Evolutionary conservation across 2,113 vertebrate species (phyloP), one percentile per base, ranked within the genome.

Genomic region (Fregetta grallaria): DNA sequence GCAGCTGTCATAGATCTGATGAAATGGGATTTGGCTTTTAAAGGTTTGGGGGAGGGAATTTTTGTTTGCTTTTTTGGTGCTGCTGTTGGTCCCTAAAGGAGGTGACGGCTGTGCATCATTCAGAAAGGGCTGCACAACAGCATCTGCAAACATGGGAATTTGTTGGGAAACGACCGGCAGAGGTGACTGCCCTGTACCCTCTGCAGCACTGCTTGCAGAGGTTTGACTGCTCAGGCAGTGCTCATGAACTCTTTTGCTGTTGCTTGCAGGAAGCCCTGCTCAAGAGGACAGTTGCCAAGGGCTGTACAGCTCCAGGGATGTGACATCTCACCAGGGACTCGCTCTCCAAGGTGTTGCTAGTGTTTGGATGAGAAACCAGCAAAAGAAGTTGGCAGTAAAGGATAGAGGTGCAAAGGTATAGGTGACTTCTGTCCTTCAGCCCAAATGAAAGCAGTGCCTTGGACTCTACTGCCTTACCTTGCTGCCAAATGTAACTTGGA

Each of bases 341-440:
- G 0, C 9, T 70, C 42, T 82, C 63, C n/a, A 47, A 77, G 49
- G 19, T 0, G 0, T 26, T 86, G 3, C 7, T 61, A 26, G 44
- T 29, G 15, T 67, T 59, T 78, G 32, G 56, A 63, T 36, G 44
- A 72, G 55, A 80, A 93, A 52, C 19, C 55, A 10, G 47, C 12
- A 7, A 49, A 68, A 65, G 49, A 75, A 79, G 15, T 2, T 79
- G 62, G 19, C 42, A 58, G 42, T 34, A 53, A 79, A 71, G 23
- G 47, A 15, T 4, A 14, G 23, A 15, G 49, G 21, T 66, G 29
- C 30, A 50, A 73, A 34, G 19, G 2, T 56, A 3, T 11, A 21
- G 44, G 45, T 78, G 68, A 44, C 49, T 86, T 53, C 65, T 73
- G 86, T 90, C 78, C 65, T 94, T 84, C 76, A 84, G 73, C 70